Evolutionary conservation across 2,888 invertebrate genomes (phyloP).

Genomic region (Diaphora mendica): DNA sequence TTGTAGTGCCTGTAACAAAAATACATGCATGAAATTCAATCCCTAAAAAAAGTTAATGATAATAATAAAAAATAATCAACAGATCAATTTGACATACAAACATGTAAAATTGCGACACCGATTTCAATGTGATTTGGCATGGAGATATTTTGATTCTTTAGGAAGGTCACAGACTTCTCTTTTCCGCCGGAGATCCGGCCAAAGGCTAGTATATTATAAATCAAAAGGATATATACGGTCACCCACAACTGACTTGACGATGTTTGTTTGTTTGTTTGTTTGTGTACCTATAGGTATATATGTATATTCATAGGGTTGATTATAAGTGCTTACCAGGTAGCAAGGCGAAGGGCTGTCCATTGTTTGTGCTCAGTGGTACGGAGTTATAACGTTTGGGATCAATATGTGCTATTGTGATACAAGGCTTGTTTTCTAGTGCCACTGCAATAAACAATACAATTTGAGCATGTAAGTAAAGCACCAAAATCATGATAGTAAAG

Average conservation of each 20-base stretch:
- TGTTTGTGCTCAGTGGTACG: slow-evolving; percentile 77
- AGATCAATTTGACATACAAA: neutral
- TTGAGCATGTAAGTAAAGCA: neutral
- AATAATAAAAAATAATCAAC: too few species aligned
- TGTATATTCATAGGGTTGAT: neutral
- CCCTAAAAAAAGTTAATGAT: too few species aligned
- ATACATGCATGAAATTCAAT: slow-evolving; percentile 14
- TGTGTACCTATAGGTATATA: too few species aligned
- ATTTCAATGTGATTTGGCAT: too few species aligned
- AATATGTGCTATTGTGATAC: slow-evolving; percentile 97
- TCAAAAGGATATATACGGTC: neutral
- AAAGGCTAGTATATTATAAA: neutral
- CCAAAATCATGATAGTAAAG: neutral
- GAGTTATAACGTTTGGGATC: slow-evolving; percentile 94
- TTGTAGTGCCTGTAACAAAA: slow-evolving; percentile 59
- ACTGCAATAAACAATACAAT: slow-evolving; percentile 74
- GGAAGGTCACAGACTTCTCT: too few species aligned
- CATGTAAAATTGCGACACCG: too few species aligned
- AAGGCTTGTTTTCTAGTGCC: slow-evolving; percentile 95
- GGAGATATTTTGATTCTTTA: too few species aligned
- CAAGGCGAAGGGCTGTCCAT: slow-evolving; percentile 78
- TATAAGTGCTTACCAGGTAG: slow-evolving; percentile 74
- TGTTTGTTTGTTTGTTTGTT: neutral
- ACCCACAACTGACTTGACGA: neutral
- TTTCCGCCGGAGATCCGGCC: too few species aligned